A percentile compares a stretch with the other conserved stretches of the same genome.
Conservation (phyloP, 2,113 vertebrate species). For the Merops nubicus region DNA sequence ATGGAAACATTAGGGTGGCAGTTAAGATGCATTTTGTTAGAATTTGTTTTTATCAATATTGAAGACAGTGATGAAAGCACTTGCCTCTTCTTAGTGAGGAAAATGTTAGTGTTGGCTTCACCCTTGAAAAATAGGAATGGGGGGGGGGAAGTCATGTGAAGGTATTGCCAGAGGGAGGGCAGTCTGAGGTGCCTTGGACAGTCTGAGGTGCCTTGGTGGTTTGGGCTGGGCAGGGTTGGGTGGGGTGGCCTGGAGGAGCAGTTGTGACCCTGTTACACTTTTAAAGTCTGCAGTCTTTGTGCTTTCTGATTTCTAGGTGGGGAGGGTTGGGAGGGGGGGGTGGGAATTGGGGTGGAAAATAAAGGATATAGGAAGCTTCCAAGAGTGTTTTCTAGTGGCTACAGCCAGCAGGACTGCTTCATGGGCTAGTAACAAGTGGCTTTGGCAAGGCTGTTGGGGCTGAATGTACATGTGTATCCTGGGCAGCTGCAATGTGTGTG, state of each 20-base stretch:
- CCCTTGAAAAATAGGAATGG: neutral
- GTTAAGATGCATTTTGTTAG: neutral
- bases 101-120: neutral
- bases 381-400: neutral
- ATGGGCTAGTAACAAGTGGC: neutral
- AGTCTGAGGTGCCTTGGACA: constrained; percentile 33
- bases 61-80: neutral
- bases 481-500: constrained; percentile 30
- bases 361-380: neutral
- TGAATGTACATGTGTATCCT: neutral
- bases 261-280: neutral
- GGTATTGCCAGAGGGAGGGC: neutral
- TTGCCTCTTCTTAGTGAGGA: neutral
- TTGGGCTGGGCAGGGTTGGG: neutral
- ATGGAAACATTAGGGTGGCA: constrained; percentile 30
- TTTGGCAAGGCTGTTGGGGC: neutral
- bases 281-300: constrained; percentile 19
- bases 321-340: neutral
- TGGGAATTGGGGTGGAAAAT: neutral
- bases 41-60: neutral
- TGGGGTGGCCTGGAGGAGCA: neutral
- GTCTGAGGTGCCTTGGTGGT: constrained; percentile 32
- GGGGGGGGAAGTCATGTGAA: neutral
- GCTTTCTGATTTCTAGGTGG: constrained; percentile 6
- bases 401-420: neutral